Evolutionary conservation across 1,140 invertebrate genomes (phyloP), one percentile per base, ranked within the genome.

Genomic region (Magallana angulata): DNA sequence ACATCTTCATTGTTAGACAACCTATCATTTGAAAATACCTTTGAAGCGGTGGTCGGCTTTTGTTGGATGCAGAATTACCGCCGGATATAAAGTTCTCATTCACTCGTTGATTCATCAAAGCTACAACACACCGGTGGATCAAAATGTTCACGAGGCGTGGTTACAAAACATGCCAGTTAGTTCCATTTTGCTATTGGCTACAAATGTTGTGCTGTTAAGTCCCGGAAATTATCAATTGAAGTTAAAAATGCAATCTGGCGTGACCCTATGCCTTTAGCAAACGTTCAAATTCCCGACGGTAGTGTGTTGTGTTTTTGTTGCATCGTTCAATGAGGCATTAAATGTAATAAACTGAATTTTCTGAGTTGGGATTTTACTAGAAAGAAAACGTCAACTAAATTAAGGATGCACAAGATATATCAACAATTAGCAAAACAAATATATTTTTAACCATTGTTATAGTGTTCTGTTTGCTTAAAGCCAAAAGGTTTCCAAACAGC

Each of bases 201-300:
- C 36, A 11, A 30, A 11, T 76, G 24, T 36, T 12, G 18, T 76
- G 68, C 18, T 76, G 68, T 30, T 9, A 76, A 76, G 18, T 76
- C 68, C 68, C 68, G 68, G 68, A 76, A 76, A 76, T 76, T 76
- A 76, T 76, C 68, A 76, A 76, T 76, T 76, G 68, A 24, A 76
- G 68, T 76, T 76, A 11, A 76, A 76, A 76, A 30, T 76, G 24
- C 30, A 30, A 48, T 30, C 30, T 76, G 24, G 24, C 9, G 68
- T 12, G 12, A 30, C 68, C 24, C 18, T 12, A 30, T 30, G 68
- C 68, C 24, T 36, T 64, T 18, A 64, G 16, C 18, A 18, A 18
- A 64, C 18, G 68, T 30, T 24, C 68, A 30, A 30, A 30, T 76
- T 24, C 8, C 12, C 24, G 9, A 18, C 68, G 36, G 36, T 48